phyloP scores from a whole-genome alignment of 1,140 invertebrate species.

The Nixonia krombeini region DNA sequence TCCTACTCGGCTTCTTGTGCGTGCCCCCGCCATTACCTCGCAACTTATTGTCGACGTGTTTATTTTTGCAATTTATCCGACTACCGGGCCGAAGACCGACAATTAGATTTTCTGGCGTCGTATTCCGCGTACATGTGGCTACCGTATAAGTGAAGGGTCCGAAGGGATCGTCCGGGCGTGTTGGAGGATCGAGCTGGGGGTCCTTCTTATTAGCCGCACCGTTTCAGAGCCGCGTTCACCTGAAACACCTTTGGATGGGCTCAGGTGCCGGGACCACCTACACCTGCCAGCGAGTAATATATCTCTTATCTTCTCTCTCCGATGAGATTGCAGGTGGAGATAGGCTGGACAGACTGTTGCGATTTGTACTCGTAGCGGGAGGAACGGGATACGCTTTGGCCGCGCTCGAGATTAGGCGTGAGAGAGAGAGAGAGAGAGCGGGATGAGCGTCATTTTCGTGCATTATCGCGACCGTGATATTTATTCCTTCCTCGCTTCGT shows the following conservation, averaged over 20 bases:
- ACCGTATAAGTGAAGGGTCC: slow-evolving; percentile 68
- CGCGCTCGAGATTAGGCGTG: slow-evolving; percentile 7
- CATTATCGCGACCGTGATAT: background rate
- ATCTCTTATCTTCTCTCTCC: slow-evolving; percentile 51
- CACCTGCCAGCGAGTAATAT: slow-evolving; percentile 64
- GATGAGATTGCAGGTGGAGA: slow-evolving; percentile 60
- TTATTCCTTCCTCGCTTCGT: too few species aligned
- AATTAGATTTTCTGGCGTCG: slow-evolving; percentile 68
- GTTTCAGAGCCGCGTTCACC: slow-evolving; percentile 21
- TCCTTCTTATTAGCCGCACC: slow-evolving; percentile 38
- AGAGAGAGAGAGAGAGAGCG: slow-evolving; percentile 3
- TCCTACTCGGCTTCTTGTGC: too few species aligned
- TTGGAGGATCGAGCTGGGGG: slow-evolving; percentile 38
- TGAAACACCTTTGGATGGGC: slow-evolving; percentile 28
- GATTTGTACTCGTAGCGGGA: slow-evolving; percentile 35
- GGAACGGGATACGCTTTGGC: slow-evolving; percentile 27
- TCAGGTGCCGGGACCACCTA: slow-evolving; percentile 63
- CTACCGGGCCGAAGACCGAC: slow-evolving; percentile 61
- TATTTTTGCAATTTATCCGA: slow-evolving; percentile 70
- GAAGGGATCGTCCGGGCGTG: slow-evolving; percentile 4
- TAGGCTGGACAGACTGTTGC: slow-evolving; percentile 17
- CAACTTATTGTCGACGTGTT: slow-evolving; percentile 57
- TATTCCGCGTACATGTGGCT: slow-evolving; percentile 58
- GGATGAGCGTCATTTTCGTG: background rate
- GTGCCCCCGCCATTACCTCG: slow-evolving; percentile 42